These are phyloP conservation scores for Himantopus leucocephalus DNA, from an alignment of 2,113 vertebrate species.

Conservation along the genomic window DNA sequence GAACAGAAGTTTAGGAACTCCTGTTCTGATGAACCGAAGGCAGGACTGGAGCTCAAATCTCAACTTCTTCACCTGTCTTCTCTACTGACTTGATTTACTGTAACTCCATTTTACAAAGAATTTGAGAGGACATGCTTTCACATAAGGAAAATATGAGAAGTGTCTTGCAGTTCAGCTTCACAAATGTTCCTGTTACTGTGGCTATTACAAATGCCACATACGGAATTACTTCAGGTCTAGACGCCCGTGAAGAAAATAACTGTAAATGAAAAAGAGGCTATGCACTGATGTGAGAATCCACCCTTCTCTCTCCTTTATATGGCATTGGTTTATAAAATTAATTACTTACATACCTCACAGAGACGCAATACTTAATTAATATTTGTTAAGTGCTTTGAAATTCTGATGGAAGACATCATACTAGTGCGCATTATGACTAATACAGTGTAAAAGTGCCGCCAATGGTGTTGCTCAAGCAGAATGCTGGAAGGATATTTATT, in stretches of 20 bases:
- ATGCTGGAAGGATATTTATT: neutral
- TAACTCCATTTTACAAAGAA: neutral
- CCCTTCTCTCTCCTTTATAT: neutral
- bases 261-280: neutral
- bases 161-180: neutral
- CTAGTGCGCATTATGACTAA: neutral
- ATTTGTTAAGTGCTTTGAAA: conserved; percentile 21
- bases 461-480: neutral
- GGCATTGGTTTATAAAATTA: neutral
- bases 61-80: neutral
- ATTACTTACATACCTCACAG: neutral
- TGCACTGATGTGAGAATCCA: neutral
- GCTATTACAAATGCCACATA: neutral
- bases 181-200: neutral
- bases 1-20: neutral
- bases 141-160: neutral
- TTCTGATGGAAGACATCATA: neutral
- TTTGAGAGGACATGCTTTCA: neutral
- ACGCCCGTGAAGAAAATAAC: neutral
- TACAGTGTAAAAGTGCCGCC: neutral
- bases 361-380: neutral
- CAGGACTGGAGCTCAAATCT: neutral
- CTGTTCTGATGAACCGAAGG: neutral
- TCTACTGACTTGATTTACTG: neutral
- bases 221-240: neutral